A percentile compares a stretch with the other conserved stretches of the same genome.
phyloP scores from a whole-genome alignment of 2,113 vertebrate species.

The Danionella cerebrum region DNA sequence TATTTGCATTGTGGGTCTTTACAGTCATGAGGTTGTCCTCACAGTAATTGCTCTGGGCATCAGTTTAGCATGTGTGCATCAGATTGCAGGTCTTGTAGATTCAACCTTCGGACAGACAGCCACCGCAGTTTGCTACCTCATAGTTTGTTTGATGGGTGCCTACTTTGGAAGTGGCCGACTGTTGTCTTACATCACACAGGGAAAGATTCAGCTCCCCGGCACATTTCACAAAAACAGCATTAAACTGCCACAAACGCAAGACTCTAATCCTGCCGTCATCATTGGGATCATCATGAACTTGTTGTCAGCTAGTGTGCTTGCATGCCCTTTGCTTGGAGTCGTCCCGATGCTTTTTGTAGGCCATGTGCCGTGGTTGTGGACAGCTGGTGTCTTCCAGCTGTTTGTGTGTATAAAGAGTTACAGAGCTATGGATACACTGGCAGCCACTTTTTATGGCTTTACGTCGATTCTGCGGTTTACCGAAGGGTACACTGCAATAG shows the following conservation, averaged over 20 bases:
- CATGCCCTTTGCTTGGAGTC: conserved; percentile 70
- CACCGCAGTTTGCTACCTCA: conserved; percentile 70
- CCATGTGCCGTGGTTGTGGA: conserved; percentile 82
- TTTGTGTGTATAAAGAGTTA: conserved; percentile 68
- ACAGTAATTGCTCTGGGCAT: conserved; percentile 58
- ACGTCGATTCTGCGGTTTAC: conserved; percentile 68
- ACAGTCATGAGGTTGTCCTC: conserved; percentile 55
- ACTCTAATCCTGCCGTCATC: conserved; percentile 32
- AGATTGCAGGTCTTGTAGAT: conserved; percentile 59
- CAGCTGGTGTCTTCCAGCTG: conserved; percentile 70
- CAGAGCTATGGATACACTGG: conserved; percentile 61
- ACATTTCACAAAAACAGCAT: conserved; percentile 37
- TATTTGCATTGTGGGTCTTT: conserved; percentile 56
- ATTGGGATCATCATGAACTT: conserved; percentile 70
- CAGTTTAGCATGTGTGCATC: conserved; percentile 72
- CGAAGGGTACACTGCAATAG: conserved; percentile 70
- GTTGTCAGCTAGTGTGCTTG: conserved; percentile 70
- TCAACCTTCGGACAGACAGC: conserved; percentile 62
- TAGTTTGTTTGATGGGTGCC: conserved; percentile 61
- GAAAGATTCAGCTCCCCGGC: conserved; percentile 57
- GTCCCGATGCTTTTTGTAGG: conserved; percentile 60
- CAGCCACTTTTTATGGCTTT: conserved; percentile 73
- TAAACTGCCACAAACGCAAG: conserved; percentile 20
- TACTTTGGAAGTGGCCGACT: conserved; percentile 70
- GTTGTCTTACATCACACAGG: conserved; percentile 54